Conservation (phyloP, 2,888 invertebrate species). For the Thymelicus lineola region DNA sequence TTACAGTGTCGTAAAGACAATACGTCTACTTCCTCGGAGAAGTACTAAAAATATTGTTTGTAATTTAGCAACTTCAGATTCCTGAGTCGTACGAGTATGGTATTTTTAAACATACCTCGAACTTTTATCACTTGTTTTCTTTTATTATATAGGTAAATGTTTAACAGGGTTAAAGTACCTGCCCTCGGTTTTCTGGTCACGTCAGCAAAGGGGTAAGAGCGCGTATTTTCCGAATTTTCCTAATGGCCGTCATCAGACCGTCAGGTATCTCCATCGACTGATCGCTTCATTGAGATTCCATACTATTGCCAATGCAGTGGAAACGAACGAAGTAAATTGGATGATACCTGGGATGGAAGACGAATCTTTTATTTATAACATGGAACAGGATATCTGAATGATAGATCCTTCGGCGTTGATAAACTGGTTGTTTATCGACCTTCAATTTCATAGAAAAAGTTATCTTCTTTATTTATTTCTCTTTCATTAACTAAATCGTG, state of each 20-base stretch:
- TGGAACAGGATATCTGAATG: not conserved
- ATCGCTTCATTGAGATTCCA: slow-evolving; percentile 60
- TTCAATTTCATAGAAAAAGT: not conserved
- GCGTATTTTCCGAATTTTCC: slow-evolving; percentile 71
- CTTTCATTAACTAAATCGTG: too few relatives aligned
- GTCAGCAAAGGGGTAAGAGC: slow-evolving; percentile 71
- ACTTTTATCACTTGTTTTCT: too few relatives aligned
- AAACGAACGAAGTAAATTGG: slow-evolving; percentile 45
- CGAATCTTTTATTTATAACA: not conserved
- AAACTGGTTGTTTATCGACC: not conserved
- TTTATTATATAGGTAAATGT: too few relatives aligned
- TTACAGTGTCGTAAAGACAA: slow-evolving; percentile 6
- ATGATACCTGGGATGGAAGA: not conserved
- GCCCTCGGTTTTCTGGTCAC: slow-evolving; percentile 62
- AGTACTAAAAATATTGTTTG: not conserved
- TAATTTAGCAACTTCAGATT: not conserved
- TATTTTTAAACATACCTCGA: too few relatives aligned
- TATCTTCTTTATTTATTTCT: not conserved
- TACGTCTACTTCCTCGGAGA: not conserved
- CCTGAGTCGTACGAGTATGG: too few relatives aligned
- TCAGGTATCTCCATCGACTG: slow-evolving; percentile 50
- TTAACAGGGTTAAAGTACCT: slow-evolving; percentile 46
- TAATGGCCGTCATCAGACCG: slow-evolving; percentile 52
- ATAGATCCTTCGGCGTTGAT: not conserved
- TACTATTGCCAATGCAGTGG: slow-evolving; percentile 32